Conservation (phyloP, 2,797 vertebrate genomes). For the Diplodus puntazzo region DNA sequence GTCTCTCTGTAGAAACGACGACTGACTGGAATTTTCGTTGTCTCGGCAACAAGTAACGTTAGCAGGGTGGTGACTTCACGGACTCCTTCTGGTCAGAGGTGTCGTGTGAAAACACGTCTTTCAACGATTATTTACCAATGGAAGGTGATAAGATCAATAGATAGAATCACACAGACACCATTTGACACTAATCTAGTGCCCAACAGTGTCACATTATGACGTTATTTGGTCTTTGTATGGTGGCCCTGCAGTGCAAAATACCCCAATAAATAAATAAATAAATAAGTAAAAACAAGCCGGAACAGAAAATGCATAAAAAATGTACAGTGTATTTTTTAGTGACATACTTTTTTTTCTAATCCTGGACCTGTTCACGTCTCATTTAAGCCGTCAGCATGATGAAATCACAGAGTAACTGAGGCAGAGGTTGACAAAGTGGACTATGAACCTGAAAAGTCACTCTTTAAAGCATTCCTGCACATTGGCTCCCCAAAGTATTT, state of each 20-base stretch:
- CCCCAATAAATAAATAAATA: neutral
- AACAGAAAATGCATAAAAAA: neutral
- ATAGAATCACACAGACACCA: neutral
- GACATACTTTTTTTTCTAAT: neutral
- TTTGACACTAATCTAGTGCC: neutral
- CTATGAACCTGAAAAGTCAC: neutral
- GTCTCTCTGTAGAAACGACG: constrained; percentile 28
- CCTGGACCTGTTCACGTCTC: neutral
- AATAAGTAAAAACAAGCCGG: too few relatives aligned
- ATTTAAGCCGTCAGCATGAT: neutral
- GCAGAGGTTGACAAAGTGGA: neutral
- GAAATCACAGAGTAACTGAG: neutral
- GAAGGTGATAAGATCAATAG: neutral
- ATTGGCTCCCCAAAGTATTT: neutral
- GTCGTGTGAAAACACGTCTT: neutral
- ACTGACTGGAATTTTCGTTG: constrained; percentile 12
- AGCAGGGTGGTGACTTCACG: neutral
- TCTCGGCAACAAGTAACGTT: neutral
- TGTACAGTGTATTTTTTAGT: neutral
- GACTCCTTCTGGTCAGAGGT: accelerated
- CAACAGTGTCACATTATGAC: too few relatives aligned
- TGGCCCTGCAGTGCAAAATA: neutral
- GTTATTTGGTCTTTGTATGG: neutral
- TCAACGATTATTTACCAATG: neutral
- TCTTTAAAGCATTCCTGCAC: neutral